These are phyloP conservation scores for Lycia hirtaria DNA, from an alignment of 2,888 invertebrate genomes.

Conservation along the genomic window DNA sequence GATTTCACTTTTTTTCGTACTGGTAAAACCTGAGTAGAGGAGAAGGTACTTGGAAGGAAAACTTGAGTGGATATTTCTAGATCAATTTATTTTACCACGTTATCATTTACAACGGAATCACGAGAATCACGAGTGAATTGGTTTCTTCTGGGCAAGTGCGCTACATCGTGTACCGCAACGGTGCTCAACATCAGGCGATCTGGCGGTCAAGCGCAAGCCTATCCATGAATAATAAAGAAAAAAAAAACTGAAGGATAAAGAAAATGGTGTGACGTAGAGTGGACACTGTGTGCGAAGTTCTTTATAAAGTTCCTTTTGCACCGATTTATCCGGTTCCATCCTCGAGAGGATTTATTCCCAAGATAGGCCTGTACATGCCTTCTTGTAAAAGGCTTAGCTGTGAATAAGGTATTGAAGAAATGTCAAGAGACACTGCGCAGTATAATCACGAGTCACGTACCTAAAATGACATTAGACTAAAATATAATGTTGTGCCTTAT, in stretches of 20 bases:
- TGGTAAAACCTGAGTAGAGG: too few relatives aligned
- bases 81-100: too few relatives aligned
- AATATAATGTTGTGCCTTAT: background rate
- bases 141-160: too few relatives aligned
- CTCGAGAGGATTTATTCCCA: constrained; percentile 30
- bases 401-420: constrained; percentile 27
- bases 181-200: too few relatives aligned
- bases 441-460: constrained; percentile 2
- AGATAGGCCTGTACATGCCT: constrained; percentile 30
- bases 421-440: background rate
- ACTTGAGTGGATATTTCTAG: too few relatives aligned
- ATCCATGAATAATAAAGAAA: background rate
- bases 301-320: constrained; percentile 6
- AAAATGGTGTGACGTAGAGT: background rate
- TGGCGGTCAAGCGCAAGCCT: too few relatives aligned
- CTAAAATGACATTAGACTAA: background rate
- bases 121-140: too few relatives aligned
- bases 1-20: too few relatives aligned
- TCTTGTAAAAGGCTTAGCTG: constrained; percentile 29
- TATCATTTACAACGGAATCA: too few relatives aligned
- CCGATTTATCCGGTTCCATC: constrained; percentile 11
- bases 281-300: background rate
- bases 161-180: too few relatives aligned
- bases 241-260: background rate
- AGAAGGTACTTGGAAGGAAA: too few relatives aligned